A percentile compares a stretch with the other conserved stretches of the same genome.
These are phyloP conservation scores for Ephydatia muelleri DNA, from an alignment of 37 sponge, comb jelly and placozoan species.

Conservation along the genomic window DNA sequence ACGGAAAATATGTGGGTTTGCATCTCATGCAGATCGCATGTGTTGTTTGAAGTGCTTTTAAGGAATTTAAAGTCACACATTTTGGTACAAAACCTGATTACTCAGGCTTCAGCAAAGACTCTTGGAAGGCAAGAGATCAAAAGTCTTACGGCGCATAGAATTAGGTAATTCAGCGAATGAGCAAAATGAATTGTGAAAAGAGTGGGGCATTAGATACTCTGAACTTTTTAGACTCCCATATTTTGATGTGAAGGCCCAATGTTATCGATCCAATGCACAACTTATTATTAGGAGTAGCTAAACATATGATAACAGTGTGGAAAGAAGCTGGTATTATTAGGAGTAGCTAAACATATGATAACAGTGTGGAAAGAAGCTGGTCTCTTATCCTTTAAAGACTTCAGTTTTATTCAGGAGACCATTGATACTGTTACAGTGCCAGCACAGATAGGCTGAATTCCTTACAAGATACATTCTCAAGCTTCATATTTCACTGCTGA, in stretches of 20 bases:
- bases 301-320: slow-evolving; percentile 31
- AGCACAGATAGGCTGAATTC: slow-evolving; percentile 35
- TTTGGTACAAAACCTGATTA: slow-evolving; percentile 32
- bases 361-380: slow-evolving; percentile 25
- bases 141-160: not conserved
- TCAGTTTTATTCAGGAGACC: slow-evolving; percentile 7
- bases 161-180: slow-evolving; percentile 14
- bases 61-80: slow-evolving; percentile 15
- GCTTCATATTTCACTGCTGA: slow-evolving; percentile 48
- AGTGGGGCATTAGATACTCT: slow-evolving; percentile 43
- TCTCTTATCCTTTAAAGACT: not conserved
- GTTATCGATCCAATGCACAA: slow-evolving; percentile 70
- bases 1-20: slow-evolving; percentile 52
- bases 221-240: slow-evolving; percentile 30
- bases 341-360: slow-evolving; percentile 17
- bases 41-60: slow-evolving; percentile 67
- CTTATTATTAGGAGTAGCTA: slow-evolving; percentile 42
- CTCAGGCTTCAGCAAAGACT: slow-evolving; percentile 34
- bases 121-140: slow-evolving; percentile 26
- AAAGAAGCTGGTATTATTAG: slow-evolving; percentile 18
- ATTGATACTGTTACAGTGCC: slow-evolving; percentile 29
- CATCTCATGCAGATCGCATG: slow-evolving; percentile 2
- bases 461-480: slow-evolving; percentile 20
- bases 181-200: not conserved
- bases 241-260: slow-evolving; percentile 37